phyloP scores from a whole-genome alignment of 2,888 invertebrate genomes.

The Lottia gigantea region DNA sequence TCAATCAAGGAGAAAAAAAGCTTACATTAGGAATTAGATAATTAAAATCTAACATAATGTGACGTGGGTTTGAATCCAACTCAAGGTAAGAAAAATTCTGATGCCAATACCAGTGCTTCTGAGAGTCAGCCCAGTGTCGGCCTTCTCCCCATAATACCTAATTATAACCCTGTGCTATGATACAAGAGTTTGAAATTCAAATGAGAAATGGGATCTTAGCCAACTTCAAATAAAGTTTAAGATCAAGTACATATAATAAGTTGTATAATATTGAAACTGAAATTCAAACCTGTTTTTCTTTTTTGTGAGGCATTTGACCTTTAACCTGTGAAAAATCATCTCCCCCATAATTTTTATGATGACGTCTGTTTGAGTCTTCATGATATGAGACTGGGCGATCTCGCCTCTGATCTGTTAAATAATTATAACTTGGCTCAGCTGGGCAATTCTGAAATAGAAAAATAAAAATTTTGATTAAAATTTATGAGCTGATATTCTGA shows the following conservation, averaged over 20 bases:
- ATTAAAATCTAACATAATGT: too few relatives aligned
- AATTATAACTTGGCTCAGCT: slow-evolving; percentile 63
- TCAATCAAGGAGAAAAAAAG: too few relatives aligned
- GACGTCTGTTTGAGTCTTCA: slow-evolving; percentile 40
- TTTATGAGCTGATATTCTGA: too few relatives aligned
- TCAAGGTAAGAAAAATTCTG: too few relatives aligned
- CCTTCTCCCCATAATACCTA: too few relatives aligned
- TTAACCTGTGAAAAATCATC: slow-evolving; percentile 58
- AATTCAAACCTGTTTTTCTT: slow-evolving; percentile 45
- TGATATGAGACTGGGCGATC: slow-evolving; percentile 34
- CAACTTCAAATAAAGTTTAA: not conserved
- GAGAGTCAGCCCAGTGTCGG: too few relatives aligned
- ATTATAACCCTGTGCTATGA: too few relatives aligned
- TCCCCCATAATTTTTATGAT: slow-evolving; percentile 65
- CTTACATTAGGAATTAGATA: too few relatives aligned
- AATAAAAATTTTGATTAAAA: not conserved
- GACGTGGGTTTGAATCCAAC: too few relatives aligned
- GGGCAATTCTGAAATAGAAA: slow-evolving; percentile 55
- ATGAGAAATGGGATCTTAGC: too few relatives aligned
- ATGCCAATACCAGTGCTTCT: too few relatives aligned
- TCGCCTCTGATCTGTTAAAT: slow-evolving; percentile 59
- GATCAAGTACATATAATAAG: not conserved
- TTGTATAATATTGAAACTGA: slow-evolving; percentile 1
- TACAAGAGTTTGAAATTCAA: too few relatives aligned
- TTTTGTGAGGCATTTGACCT: slow-evolving; percentile 51